Conservation (phyloP, 2,888 invertebrate species). For the Cryptus armator region DNA sequence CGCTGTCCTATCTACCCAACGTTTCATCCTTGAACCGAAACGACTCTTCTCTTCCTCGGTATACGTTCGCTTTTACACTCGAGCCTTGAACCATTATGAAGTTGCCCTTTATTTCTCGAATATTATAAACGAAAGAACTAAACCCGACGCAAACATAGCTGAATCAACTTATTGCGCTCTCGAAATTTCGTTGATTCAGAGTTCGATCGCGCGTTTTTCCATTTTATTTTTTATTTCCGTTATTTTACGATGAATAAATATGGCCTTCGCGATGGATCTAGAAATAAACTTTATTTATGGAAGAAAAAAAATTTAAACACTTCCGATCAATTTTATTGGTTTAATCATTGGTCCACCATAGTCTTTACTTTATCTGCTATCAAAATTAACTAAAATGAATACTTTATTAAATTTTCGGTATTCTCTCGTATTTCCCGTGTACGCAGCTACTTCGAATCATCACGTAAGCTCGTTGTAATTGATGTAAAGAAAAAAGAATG, state of each 20-base stretch:
- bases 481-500: not conserved
- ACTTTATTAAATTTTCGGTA: not conserved
- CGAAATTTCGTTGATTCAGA: no score
- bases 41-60: slow-evolving; percentile 18
- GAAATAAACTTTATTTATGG: no score
- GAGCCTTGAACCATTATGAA: slow-evolving; percentile 13
- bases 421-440: not conserved
- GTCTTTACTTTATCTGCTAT: no score
- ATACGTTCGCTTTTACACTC: slow-evolving; percentile 6
- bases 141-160: no score
- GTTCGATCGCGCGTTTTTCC: no score
- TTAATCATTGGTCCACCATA: no score
- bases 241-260: no score
- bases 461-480: not conserved
- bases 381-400: not conserved
- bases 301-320: no score
- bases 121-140: not conserved
- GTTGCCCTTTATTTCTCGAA: not conserved
- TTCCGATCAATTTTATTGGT: no score
- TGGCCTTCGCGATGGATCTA: no score
- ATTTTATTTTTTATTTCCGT: no score
- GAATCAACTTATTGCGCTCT: no score
- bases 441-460: not conserved
- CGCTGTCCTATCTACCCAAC: slow-evolving; percentile 12
- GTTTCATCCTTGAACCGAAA: slow-evolving; percentile 1